Evolutionary conservation across 1,140 invertebrate genomes (phyloP), one percentile per base, ranked within the genome.

Genomic region (Zaprionus ornatus): DNA sequence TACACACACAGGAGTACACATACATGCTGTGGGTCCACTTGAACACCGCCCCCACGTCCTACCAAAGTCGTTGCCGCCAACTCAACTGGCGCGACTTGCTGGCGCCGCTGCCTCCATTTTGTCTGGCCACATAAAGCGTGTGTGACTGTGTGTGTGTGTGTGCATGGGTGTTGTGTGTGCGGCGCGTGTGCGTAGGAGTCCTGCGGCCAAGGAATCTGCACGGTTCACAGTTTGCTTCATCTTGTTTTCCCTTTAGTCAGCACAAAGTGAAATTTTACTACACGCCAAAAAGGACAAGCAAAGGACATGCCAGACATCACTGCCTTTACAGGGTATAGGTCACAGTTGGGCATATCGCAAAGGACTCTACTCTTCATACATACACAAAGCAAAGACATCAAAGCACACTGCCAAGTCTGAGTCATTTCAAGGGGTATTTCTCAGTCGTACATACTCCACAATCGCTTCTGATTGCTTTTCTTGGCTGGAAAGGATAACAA

Each of bases 61-160:
- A 69, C 59, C 50, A 29, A 68, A 62, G 35, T 57, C 48, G 62
- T 75, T 74, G 77, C 74, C 71, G 77, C 78, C 71, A 83, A 71
- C 86, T 86, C 76, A 76, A 91, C 87, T 92, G 91, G 82, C 91
- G 91, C 91, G 91, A 85, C 91, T 76, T 81, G 54, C 52, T 83
- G 91, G 84, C 90, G 91, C 91, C 91, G 74, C 62, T 67, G 77
- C 84, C 77, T 63, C 87, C 91, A 92, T 92, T 92, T 92, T 91
- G 91, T 92, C 85, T 91, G 82, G 85, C 82, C 79, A 86, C 73
- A 90, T 90, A 90, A 76, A 77, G 29, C 66, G 61, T 70, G 62
- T 63, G 67, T 71, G 59, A 77, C 23, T 29, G 29, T 61, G 48
- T 56, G 42, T 59, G 72, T 69, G 69, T 61, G 60, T 68, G 37